A percentile compares a stretch with the other conserved stretches of the same genome.
phyloP scores from a whole-genome alignment of 2,797 vertebrate genomes.

The Miichthys miiuy region DNA sequence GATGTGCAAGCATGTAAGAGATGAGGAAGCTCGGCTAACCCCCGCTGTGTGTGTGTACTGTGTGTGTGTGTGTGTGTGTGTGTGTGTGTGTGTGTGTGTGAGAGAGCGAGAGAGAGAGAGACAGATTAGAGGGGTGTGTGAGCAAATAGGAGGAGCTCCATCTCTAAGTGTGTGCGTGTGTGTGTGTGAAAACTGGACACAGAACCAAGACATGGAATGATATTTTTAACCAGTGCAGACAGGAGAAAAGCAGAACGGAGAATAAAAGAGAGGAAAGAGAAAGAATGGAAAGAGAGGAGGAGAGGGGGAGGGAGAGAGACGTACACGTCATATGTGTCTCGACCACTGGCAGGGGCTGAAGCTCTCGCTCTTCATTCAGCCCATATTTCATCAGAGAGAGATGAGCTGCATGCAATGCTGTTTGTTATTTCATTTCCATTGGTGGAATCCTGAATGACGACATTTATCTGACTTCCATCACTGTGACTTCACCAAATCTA shows the following conservation, averaged over 20 bases:
- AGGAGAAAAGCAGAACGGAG: not conserved
- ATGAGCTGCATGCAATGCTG: conserved; percentile 1
- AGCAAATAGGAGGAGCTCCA: not conserved
- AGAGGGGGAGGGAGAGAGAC: not conserved
- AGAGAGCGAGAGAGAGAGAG: no score
- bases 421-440: not conserved
- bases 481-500: no score
- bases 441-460: no score
- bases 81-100: not conserved
- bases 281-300: not conserved
- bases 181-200: not conserved
- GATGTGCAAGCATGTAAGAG: conserved; percentile 20
- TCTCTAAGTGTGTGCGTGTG: not conserved
- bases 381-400: conserved; percentile 22
- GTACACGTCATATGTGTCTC: not conserved
- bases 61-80: conserved; percentile 1
- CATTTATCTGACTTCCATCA: no score
- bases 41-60: no score
- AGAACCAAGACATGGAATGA: not conserved
- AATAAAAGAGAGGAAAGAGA: not conserved
- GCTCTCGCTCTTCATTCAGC: conserved; percentile 6
- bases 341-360: not conserved
- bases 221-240: conserved; percentile 3
- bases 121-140: not conserved
- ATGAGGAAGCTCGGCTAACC: conserved; percentile 21